Evolutionary conservation across 1,140 invertebrate species (phyloP), one percentile per base, ranked within the genome.

Genomic region (Bombus picipes): DNA sequence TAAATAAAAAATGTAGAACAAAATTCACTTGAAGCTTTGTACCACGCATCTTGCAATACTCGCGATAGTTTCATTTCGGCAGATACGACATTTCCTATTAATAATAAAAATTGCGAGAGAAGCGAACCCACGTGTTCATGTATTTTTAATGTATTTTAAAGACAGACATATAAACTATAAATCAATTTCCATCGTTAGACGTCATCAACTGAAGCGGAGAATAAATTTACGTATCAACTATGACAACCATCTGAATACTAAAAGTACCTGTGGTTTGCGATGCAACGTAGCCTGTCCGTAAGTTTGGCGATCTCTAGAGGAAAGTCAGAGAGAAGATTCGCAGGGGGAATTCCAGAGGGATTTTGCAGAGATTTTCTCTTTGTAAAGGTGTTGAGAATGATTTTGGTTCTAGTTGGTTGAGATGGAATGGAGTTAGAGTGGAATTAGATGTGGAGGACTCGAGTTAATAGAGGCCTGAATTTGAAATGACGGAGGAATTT

Each of bases 21-120:
- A 53, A 53, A 53, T 53, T 22, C 47, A 2, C 22, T 53, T 22
- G 47, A 53, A 53, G 47, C 18, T 53, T 53, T 1, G 47, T 8
- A 53, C 1, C 18, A 22, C 47, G 18, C 18, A 8, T 53, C 0
- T 53, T 22, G 18, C 18, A 53, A 53, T 2, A 22, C 18, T 53
- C 18, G 47, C 6, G 2, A 53, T 0, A 53, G 15, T 22, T 53
- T 22, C 8, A 22, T 53, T 53, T 53, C 47, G 18, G 47, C 18
- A 47, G 47, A 18, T 6, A 18, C 13, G 43, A 15, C 6, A 47
- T 47, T 47, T 47, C 47, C 0, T 0, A 2, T 0, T 0, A 6
- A 18, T 18, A 47, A 47, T 47, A 6, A 47, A 47, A 47, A 47
- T 53, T 2, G 47, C 47, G 47, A 53, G 47, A 53, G 47, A 53